Conservation (phyloP, 2,797 vertebrate genomes). For the Syndactyla subalaris region DNA sequence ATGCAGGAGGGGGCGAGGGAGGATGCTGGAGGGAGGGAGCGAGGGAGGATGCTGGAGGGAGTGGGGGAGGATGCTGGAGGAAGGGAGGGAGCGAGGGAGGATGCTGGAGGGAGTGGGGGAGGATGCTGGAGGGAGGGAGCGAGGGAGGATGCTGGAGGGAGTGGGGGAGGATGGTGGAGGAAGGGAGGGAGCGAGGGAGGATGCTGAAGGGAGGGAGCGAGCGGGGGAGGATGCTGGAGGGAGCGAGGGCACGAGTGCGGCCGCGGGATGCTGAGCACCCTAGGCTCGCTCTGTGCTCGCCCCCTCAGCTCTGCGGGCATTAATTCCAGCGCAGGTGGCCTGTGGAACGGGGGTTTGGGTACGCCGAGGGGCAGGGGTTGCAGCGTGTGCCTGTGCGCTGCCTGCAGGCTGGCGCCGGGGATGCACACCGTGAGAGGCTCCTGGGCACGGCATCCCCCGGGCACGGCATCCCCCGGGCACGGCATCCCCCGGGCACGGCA, state of each 20-base stretch:
- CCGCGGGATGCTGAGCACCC: not conserved
- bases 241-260: not conserved
- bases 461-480: not conserved
- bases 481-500: not conserved
- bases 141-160: no score
- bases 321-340: not conserved
- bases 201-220: not conserved
- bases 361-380: not conserved
- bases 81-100: not conserved
- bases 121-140: no score
- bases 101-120: not conserved
- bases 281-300: not conserved
- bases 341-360: not conserved
- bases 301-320: rapidly evolving
- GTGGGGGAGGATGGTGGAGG: not conserved
- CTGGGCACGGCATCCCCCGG: not conserved
- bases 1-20: not conserved
- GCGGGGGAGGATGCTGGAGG: no score
- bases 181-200: not conserved
- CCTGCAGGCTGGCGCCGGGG: not conserved
- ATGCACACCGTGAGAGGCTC: rapidly evolving
- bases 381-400: no score
- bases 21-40: no score
- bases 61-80: no score
- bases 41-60: no score